Conservation (phyloP, 1,140 invertebrate genomes). For the Holotrichia oblita region DNA sequence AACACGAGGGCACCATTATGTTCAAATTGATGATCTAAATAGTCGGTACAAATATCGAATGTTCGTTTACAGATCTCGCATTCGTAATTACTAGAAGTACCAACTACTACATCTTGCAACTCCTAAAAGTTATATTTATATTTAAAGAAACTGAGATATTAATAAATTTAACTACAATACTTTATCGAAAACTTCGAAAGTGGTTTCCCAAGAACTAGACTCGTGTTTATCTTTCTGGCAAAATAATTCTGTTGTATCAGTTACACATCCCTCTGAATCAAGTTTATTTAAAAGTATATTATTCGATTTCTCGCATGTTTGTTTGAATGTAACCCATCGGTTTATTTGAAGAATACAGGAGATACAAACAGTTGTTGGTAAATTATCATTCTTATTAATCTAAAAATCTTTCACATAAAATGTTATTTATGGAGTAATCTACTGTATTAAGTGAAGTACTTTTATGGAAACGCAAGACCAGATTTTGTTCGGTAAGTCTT, state of each 20-base stretch:
- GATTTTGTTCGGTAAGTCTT: slow-evolving; percentile 49
- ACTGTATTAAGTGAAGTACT: too few species aligned
- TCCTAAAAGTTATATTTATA: slow-evolving; percentile 36
- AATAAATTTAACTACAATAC: neutral
- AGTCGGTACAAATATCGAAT: slow-evolving; percentile 48
- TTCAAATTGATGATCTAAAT: slow-evolving; percentile 48
- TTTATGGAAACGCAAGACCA: slow-evolving; percentile 48
- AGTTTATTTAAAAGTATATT: slow-evolving; percentile 39
- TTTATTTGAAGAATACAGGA: slow-evolving; percentile 48
- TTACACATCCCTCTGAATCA: neutral
- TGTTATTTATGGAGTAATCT: too few species aligned
- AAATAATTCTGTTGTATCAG: neutral
- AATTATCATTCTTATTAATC: slow-evolving; percentile 45
- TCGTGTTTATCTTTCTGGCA: neutral
- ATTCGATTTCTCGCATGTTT: slow-evolving; percentile 47
- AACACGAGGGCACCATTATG: slow-evolving; percentile 48
- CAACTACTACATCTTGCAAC: neutral
- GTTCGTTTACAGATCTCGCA: slow-evolving; percentile 47
- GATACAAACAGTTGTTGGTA: slow-evolving; percentile 45
- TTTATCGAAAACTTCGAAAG: too few species aligned
- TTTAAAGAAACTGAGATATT: neutral
- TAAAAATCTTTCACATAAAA: too few species aligned
- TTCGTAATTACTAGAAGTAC: slow-evolving; percentile 40
- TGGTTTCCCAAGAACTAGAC: neutral
- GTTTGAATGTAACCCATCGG: slow-evolving; percentile 48